Evolutionary conservation across 2,888 invertebrate species (phyloP), one percentile per base, ranked within the genome.

Genomic region (Tyria jacobaeae): DNA sequence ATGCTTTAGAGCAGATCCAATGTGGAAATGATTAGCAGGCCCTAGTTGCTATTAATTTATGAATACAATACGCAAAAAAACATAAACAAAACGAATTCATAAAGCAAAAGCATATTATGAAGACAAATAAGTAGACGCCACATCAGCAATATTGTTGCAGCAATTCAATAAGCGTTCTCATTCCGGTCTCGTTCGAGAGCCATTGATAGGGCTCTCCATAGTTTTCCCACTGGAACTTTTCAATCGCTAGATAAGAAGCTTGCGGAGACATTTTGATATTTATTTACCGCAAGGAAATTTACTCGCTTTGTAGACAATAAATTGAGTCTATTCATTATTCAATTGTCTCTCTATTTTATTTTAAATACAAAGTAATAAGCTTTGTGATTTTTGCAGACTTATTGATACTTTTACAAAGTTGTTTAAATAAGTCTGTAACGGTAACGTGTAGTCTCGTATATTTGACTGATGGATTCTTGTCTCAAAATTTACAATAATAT

Each of bases 241-340:
- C 91, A 89, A 90, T 90, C 85, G 89, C 47, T 73, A 84, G 88
- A 85, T 91, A 92, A 92, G 92, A 89, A 89, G 91, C 90, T 92
- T 91, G 88, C 76, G 88, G 86, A 74, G 80, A 83, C 83, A 75
- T 78, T 79, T 70, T 79, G 79, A 87, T 89, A 90, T 90, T 90
- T 91, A 91, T 90, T 91, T 89, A 88, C 88, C 83, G 78, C 87
- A 75, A 67, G 61, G 72, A 74, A 77, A 79, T 76, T 84, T 79
- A 73, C 73, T 80, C 80, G 81, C 84, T 87, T 85, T 85, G 86
- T 82, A 75, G 76, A 82, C 85, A 81, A 79, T 82, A 82, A 84
- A 88, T 84, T 85, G 85, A 72, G 64, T 82, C 79, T 81, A 82
- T 88, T 89, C 84, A 87, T 88, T 87, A 89, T 89, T 88, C 85